Evolutionary conservation across 2,797 vertebrate genomes (phyloP).

Genomic region (Danio albolineatus): DNA sequence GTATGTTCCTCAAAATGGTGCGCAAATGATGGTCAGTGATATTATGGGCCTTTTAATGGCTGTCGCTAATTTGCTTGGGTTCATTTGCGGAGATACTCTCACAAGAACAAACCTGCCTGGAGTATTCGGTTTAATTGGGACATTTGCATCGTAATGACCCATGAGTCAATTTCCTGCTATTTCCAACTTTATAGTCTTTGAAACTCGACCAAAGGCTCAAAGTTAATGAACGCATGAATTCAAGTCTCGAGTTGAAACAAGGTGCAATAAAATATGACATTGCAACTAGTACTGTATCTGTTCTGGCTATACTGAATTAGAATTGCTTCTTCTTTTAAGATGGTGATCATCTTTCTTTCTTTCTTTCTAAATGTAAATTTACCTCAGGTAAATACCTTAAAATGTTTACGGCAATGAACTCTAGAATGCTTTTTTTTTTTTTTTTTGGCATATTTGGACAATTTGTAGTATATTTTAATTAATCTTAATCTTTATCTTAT

Average conservation of each 20-base stretch:
- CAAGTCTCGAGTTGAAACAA: constrained; percentile 25
- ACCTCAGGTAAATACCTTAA: too few species aligned
- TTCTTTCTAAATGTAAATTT: too few species aligned
- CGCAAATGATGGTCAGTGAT: constrained; percentile 12
- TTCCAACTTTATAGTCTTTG: constrained; percentile 13
- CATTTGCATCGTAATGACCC: constrained; percentile 35
- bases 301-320: too few species aligned
- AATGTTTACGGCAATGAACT: too few species aligned
- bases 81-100: constrained; percentile 34
- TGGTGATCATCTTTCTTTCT: too few species aligned
- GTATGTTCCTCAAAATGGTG: not conserved
- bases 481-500: too few species aligned
- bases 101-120: constrained; percentile 26
- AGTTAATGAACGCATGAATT: constrained; percentile 21
- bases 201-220: constrained; percentile 28
- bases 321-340: too few species aligned
- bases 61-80: constrained; percentile 42
- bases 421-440: too few species aligned
- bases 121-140: constrained; percentile 38
- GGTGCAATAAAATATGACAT: constrained; percentile 26
- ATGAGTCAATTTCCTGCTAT: constrained; percentile 26
- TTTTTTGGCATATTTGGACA: too few species aligned
- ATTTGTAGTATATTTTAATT: too few species aligned
- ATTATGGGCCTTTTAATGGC: constrained; percentile 25
- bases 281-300: not conserved